These are phyloP conservation scores for Cuniculus paca DNA, from an alignment of 2,797 vertebrate genomes.

Conservation along the genomic window DNA sequence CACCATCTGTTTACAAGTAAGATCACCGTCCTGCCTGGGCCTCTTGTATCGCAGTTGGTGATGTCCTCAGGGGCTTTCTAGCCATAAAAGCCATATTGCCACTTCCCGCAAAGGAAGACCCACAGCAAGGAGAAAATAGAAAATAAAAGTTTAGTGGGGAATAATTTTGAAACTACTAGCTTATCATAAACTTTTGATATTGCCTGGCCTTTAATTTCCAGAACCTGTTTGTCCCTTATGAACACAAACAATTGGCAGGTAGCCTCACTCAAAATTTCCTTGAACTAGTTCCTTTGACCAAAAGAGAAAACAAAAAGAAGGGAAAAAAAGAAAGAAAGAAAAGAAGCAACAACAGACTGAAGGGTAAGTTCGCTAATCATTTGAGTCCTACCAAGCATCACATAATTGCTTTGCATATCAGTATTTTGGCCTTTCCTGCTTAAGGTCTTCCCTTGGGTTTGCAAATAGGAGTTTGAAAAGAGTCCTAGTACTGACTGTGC, in stretches of 20 bases:
- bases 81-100: constrained; percentile 47
- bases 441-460: constrained; percentile 81
- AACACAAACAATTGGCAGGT: constrained; percentile 68
- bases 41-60: background rate
- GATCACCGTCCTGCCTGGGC: background rate
- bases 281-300: constrained; percentile 75
- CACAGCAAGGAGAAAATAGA: constrained; percentile 60
- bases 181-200: constrained; percentile 67
- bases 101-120: constrained; percentile 67
- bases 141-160: constrained; percentile 54
- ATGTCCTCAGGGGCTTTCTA: constrained; percentile 11
- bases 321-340: background rate
- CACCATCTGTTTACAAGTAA: constrained; percentile 13
- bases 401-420: constrained; percentile 77
- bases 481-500: constrained; percentile 72
- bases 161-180: constrained; percentile 77
- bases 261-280: constrained; percentile 81
- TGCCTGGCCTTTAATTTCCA: constrained; percentile 78
- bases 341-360: background rate
- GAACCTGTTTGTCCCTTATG: constrained; percentile 72
- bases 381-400: constrained; percentile 62
- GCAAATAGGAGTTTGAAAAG: constrained; percentile 80
- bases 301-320: background rate
- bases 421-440: constrained; percentile 78
- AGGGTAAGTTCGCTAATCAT: constrained; percentile 42